Conservation (phyloP, 2,888 invertebrate species). For the Drosophila setosimentum region DNA sequence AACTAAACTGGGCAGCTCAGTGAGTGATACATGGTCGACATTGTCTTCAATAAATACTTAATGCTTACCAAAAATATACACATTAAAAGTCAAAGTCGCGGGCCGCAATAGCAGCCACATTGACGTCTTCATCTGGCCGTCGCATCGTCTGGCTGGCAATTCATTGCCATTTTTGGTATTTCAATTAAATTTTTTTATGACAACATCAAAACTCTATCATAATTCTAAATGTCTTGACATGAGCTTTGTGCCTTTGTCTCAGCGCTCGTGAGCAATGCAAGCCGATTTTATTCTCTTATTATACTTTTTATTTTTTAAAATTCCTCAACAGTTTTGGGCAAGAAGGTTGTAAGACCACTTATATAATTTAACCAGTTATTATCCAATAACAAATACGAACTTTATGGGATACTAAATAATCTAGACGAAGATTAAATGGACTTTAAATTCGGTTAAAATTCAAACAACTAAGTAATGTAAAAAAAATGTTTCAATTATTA, state of each 20-base stretch:
- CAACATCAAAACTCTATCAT: slow-evolving; percentile 84
- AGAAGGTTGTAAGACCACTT: slow-evolving; percentile 35
- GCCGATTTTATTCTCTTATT: slow-evolving; percentile 24
- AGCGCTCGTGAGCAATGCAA: slow-evolving; percentile 28
- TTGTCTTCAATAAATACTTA: slow-evolving; percentile 78
- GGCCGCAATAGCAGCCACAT: slow-evolving; percentile 42
- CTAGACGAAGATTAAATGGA: neutral
- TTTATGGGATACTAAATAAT: neutral
- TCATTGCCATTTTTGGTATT: slow-evolving; percentile 83
- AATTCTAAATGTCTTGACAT: slow-evolving; percentile 78
- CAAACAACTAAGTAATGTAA: neutral
- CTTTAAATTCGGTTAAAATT: neutral
- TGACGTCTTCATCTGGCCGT: slow-evolving; percentile 53
- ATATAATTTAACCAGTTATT: neutral
- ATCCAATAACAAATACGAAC: too few relatives aligned
- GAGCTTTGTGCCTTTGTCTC: slow-evolving; percentile 62
- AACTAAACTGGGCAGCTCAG: slow-evolving; percentile 30
- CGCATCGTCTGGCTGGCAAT: slow-evolving; percentile 37
- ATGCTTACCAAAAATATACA: slow-evolving; percentile 76
- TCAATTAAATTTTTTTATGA: slow-evolving; percentile 84
- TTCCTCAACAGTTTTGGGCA: slow-evolving; percentile 52
- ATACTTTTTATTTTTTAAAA: slow-evolving; percentile 24
- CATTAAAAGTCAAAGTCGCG: slow-evolving; percentile 68
- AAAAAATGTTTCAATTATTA: neutral
- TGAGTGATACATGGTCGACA: slow-evolving; percentile 75